Evolutionary conservation across 2,888 invertebrate species (phyloP), one percentile per base, ranked within the genome.

Genomic region (Parthenolecanium corni): DNA sequence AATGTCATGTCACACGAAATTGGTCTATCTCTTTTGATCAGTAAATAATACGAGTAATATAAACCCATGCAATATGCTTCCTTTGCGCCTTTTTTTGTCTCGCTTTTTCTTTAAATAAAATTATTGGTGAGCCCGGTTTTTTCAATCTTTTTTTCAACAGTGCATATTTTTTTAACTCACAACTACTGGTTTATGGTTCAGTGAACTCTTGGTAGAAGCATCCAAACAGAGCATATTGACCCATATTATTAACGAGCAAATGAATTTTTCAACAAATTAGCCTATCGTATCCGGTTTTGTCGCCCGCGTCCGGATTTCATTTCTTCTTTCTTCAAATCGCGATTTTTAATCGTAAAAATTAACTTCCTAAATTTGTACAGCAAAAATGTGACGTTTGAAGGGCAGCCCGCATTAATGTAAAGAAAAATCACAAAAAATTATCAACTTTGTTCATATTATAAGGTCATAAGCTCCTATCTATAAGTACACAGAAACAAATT

Each of bases 191-290:
- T 12, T 6, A 21, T 12, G 31, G 56, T 56, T 56, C 56, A 56
- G 44, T 25, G 56, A 56, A 56, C 56, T 56, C 56, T 56, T 20
- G 25, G 31, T 46, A 42, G 56, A 40, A 31, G 56, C 20, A 40
- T 53, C 23, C 40, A 53, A 53, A 53, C 53, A 56, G 21, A 56
- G 18, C 56, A 56, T 56, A 56, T 46, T 56, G 56, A 56, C 56
- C 56, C 56, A 56, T 56, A 56, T 56, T 56, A 56, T 56, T 56
- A 46, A 40, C 46, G 12, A 40, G 46, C 24, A 44, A 56, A 44
- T 56, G 16, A 56, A 56, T 56, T 56, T 56, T 56, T 56, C 9
- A n/a, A n/a, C 44, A 56, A 56, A 56, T 56, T 56, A 56, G 56
- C 24, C 56, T 42, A 44, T 42, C 11, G 24, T 56, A 56, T 56